Evolutionary conservation across 2,888 invertebrate genomes (phyloP).

Genomic region (Prenolepis imparis): DNA sequence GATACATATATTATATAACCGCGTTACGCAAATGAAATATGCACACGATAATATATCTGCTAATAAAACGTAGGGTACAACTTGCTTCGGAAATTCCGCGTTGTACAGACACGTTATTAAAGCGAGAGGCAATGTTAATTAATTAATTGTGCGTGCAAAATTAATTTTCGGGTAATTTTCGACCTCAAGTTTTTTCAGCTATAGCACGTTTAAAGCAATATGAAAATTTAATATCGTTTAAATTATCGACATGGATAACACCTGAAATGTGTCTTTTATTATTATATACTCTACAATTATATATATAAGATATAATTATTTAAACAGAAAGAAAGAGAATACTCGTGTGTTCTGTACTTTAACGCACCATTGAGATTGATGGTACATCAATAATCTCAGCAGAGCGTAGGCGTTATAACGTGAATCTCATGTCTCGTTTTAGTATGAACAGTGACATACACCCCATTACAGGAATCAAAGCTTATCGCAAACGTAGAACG

Average conservation of each 20-base stretch:
- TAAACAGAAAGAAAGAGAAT: background rate
- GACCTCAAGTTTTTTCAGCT: conserved; percentile 3
- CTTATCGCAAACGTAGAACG: conserved; percentile 52
- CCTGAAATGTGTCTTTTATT: conserved; percentile 4
- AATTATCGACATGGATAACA: conserved; percentile 19
- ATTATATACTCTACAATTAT: background rate
- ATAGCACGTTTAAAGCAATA: background rate
- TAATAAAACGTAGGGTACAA: conserved; percentile 40
- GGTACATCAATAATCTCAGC: conserved; percentile 8
- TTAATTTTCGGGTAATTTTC: conserved; percentile 30
- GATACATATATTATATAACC: conserved; percentile 34
- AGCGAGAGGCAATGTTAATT: conserved; percentile 26
- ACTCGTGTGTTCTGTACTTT: background rate
- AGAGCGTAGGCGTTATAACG: background rate
- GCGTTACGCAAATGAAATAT: conserved; percentile 43
- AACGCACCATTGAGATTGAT: background rate
- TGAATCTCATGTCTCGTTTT: conserved; percentile 15
- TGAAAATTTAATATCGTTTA: background rate
- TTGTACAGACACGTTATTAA: conserved; percentile 13
- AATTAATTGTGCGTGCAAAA: conserved; percentile 32
- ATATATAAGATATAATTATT: background rate
- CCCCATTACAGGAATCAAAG: conserved; percentile 57
- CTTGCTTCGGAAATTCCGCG: conserved; percentile 28
- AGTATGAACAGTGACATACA: conserved; percentile 52
- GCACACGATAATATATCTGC: conserved; percentile 46